Evolutionary conservation across 2,888 invertebrate genomes (phyloP), one percentile per base, ranked within the genome.

Genomic region (Hoplodrina blanda): DNA sequence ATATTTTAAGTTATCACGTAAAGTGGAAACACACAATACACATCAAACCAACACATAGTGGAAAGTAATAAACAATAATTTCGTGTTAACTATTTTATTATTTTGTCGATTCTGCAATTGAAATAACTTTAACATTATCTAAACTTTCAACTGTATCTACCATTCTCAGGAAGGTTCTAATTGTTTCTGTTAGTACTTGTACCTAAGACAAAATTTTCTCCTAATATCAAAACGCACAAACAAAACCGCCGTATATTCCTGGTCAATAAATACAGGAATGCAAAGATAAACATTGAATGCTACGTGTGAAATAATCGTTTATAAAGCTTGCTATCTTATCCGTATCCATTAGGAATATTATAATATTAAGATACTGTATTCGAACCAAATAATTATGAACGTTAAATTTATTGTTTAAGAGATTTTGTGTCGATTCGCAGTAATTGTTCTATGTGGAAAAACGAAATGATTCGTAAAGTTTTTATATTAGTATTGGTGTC

Each of bases 371-470:
- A 84, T 84, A 85, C 41, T 41, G 67, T 78, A 50, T 61, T 64
- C 70, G 66, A 76, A 57, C 49, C 53, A 80, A 76, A 41, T 13
- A 41, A 41, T 41, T 53, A 77, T 62, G 59, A 62, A 70, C 72
- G 57, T 77, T 69, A 72, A 74, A 71, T 41, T 71, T 78, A 83
- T 83, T 65, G 20, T 61, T 15, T n/a, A 44, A 73, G 33, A 79
- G 67, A 82, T 82, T 82, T 81, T 62, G 74, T 80, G 33, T 77
- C 63, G 67, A 76, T 72, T 78, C 78, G 61, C 70, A 66, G 65
- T 73, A 78, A 63, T 64, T 65, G 53, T 60, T 78, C 50, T 67
- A 73, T 66, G 70, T 73, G 52, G 57, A 55, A 33, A 69, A 71
- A 69, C 50, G 62, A 76, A 80, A 87, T 85, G 81, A 64, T 79